phyloP scores from a whole-genome alignment of 2,797 vertebrate species.

The Hafferia zeledoni region DNA sequence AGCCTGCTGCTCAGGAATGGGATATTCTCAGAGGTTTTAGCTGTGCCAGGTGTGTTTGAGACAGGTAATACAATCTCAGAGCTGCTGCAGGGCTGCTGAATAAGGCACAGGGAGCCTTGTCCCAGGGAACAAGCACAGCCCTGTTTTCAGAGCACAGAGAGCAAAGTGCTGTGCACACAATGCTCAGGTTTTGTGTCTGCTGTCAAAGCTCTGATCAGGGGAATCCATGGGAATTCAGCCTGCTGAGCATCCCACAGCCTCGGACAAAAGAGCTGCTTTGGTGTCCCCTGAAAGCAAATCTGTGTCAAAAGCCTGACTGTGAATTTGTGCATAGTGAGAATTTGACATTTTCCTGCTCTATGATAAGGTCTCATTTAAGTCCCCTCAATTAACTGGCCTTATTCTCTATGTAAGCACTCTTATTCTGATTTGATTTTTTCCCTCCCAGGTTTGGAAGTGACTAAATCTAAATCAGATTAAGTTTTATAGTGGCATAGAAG shows the following conservation, averaged over 20 bases:
- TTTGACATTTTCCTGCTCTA: not conserved
- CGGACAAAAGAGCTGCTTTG: not conserved
- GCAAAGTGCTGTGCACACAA: not conserved
- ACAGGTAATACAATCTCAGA: not conserved
- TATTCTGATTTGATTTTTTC: not conserved
- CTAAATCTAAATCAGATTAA: not conserved
- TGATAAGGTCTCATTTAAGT: not conserved
- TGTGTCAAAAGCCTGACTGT: not conserved
- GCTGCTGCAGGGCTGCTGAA: not conserved
- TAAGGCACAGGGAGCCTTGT: not conserved
- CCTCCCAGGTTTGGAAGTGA: not conserved
- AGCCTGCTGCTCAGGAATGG: not conserved
- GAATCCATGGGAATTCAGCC: not conserved
- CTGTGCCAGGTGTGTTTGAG: not conserved
- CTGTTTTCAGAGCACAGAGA: not conserved
- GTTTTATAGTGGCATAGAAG: not conserved
- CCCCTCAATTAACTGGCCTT: not conserved
- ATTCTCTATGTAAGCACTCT: not conserved
- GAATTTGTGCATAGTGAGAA: not conserved
- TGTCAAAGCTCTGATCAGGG: not conserved
- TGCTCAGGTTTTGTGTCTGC: not conserved
- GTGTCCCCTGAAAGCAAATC: not conserved
- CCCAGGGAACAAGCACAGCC: not conserved
- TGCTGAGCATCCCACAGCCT: not conserved
- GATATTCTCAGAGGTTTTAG: not conserved